Percentiles rank a stretch among this genome's conserved stretches.
Evolutionary conservation across 2,797 vertebrate genomes (phyloP).

Genomic region (Brachyrhaphis roseni): DNA sequence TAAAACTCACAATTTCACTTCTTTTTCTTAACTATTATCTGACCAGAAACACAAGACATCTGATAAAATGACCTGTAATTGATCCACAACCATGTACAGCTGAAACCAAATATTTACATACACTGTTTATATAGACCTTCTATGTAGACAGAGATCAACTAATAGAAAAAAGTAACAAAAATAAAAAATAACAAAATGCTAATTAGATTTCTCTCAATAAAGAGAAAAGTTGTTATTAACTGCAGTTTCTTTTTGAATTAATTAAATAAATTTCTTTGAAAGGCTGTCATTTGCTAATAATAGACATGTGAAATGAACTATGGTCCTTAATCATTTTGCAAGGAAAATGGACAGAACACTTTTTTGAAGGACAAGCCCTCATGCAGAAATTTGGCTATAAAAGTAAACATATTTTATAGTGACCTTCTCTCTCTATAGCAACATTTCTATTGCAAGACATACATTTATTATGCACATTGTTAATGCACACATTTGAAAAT

Average conservation of each 20-base stretch:
- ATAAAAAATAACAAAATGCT: not conserved
- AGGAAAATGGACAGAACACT: not conserved
- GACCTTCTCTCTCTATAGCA: not conserved
- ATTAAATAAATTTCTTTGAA: not conserved
- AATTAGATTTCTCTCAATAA: not conserved
- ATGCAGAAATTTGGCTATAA: slow-evolving; percentile 7
- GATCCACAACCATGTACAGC: not conserved
- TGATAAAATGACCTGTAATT: not conserved
- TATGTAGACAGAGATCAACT: not conserved
- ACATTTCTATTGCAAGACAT: not conserved
- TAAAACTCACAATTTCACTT: not conserved
- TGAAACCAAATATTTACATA: not conserved
- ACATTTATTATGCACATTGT: not conserved
- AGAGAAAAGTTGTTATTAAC: not conserved
- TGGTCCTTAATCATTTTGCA: not conserved
- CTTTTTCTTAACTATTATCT: not conserved
- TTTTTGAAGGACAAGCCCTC: not conserved
- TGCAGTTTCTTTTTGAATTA: not conserved
- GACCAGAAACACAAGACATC: not conserved
- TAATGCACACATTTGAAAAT: slow-evolving; percentile 16
- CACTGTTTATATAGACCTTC: not conserved
- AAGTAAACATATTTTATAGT: slow-evolving; percentile 15
- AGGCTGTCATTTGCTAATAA: not conserved
- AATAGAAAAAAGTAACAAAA: not conserved
- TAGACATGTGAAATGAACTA: not conserved